Percentiles rank a stretch among this genome's conserved stretches.
These are phyloP conservation scores for Apogon hyalosoma DNA, from an alignment of 2,797 vertebrate genomes.

Conservation along the genomic window DNA sequence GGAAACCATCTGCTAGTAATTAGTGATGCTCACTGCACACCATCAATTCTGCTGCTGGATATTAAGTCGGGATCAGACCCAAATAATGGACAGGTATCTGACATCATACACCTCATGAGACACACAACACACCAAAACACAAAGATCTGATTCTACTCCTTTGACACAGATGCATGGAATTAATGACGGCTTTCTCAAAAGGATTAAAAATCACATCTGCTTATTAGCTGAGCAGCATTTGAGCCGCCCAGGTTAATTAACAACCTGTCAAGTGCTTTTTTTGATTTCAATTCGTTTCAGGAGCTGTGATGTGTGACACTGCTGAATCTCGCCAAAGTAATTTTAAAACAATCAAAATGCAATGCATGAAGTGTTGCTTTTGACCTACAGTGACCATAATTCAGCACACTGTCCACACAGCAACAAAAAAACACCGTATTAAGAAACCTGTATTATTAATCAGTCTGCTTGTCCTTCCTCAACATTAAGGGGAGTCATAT, in stretches of 20 bases:
- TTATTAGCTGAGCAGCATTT: constrained; percentile 23
- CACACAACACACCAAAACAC: constrained; percentile 1
- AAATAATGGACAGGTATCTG: background rate
- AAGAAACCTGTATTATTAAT: too few species aligned
- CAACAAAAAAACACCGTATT: background rate
- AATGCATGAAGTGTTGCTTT: constrained; percentile 3
- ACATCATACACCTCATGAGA: constrained; percentile 2
- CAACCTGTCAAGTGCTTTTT: constrained; percentile 13
- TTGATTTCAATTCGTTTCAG: constrained; percentile 33
- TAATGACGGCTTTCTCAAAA: background rate
- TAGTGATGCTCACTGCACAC: constrained; percentile 3
- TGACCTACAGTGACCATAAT: constrained; percentile 22
- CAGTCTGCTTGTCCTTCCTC: too few species aligned
- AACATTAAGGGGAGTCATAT: too few species aligned
- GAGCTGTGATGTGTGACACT: constrained; percentile 19
- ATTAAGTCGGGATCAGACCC: constrained; percentile 1
- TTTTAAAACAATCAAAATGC: constrained; percentile 31
- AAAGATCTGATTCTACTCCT: background rate
- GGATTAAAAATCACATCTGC: constrained; percentile 22
- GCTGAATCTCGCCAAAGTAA: constrained; percentile 3
- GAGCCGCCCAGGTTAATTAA: constrained; percentile 27
- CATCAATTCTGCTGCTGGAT: constrained; percentile 9
- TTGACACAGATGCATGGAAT: background rate
- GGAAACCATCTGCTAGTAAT: constrained; percentile 20
- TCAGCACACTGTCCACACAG: background rate